These are phyloP conservation scores for Cyrtorhinus lividipennis DNA, from an alignment of 1,140 invertebrate species.

Conservation along the genomic window DNA sequence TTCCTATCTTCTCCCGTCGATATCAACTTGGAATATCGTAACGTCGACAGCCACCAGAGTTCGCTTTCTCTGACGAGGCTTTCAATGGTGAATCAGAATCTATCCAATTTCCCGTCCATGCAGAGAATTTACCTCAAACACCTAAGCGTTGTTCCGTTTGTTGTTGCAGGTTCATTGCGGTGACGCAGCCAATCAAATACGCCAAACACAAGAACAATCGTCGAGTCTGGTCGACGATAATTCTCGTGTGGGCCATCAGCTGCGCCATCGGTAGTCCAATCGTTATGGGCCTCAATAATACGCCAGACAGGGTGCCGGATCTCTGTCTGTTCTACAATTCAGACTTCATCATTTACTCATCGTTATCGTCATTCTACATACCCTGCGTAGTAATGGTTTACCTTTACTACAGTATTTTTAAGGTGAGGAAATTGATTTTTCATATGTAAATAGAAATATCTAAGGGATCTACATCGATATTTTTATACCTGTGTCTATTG, in stretches of 20 bases:
- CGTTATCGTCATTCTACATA: conserved; percentile 96
- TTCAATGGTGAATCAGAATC: no score
- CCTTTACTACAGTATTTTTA: conserved; percentile 97
- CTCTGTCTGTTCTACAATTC: conserved; percentile 94
- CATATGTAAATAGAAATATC: no score
- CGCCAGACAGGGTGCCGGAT: conserved; percentile 55
- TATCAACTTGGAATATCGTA: no score
- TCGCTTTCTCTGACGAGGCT: no score
- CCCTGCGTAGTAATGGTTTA: conserved; percentile 98
- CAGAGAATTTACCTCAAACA: no score
- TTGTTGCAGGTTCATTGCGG: conserved; percentile 82
- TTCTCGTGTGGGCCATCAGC: conserved; percentile 93
- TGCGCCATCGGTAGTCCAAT: conserved; percentile 93
- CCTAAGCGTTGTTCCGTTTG: no score
- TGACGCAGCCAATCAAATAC: conserved; percentile 97
- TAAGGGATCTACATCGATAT: no score
- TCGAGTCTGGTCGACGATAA: conserved; percentile 86
- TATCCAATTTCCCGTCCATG: no score
- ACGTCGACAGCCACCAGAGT: no score
- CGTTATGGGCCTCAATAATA: conserved; percentile 87
- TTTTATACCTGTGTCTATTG: no score
- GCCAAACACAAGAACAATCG: conserved; percentile 95
- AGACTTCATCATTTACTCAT: conserved; percentile 96
- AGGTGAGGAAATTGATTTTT: conserved; percentile 40
- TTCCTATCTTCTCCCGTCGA: no score